Conservation (phyloP, 2,797 vertebrate genomes). For the Paedocypris micromegethes region DNA sequence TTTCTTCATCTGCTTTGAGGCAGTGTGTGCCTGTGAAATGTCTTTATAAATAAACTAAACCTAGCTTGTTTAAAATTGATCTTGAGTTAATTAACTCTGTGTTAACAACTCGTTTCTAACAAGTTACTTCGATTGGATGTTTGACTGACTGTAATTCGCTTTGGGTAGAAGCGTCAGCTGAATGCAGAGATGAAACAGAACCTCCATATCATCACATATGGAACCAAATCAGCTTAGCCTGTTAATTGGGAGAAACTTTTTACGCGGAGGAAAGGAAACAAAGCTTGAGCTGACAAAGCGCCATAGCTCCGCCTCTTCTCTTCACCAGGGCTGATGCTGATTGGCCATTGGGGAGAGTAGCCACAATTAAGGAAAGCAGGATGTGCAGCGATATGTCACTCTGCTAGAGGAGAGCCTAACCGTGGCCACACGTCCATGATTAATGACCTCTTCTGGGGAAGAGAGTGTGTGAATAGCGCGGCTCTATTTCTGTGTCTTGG, state of each 20-base stretch:
- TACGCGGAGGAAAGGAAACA: conserved; percentile 51
- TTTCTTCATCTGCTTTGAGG: too few relatives aligned
- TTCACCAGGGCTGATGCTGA: conserved; percentile 60
- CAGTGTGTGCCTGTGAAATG: too few relatives aligned
- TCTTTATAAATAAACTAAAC: too few relatives aligned
- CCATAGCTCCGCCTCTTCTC: conserved; percentile 50
- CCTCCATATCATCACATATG: too few relatives aligned
- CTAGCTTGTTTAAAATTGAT: too few relatives aligned
- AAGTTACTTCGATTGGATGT: too few relatives aligned
- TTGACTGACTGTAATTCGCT: too few relatives aligned
- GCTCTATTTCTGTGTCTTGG: conserved; percentile 46
- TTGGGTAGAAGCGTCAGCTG: too few relatives aligned
- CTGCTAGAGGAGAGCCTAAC: conserved; percentile 42
- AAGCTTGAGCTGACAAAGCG: conserved; percentile 54
- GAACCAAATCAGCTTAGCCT: too few relatives aligned
- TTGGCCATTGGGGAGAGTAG: conserved; percentile 41
- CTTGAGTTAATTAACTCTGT: too few relatives aligned
- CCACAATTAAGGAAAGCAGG: conserved; percentile 46
- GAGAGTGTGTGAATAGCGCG: conserved; percentile 41
- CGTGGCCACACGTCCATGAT: conserved; percentile 50
- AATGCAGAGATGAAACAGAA: too few relatives aligned
- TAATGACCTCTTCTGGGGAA: conserved; percentile 50
- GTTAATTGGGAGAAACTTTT: not conserved
- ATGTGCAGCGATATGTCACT: conserved; percentile 51
- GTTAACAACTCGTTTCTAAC: too few relatives aligned